These are phyloP conservation scores for Laspeyria flexula DNA, from an alignment of 2,888 invertebrate species.

Conservation along the genomic window DNA sequence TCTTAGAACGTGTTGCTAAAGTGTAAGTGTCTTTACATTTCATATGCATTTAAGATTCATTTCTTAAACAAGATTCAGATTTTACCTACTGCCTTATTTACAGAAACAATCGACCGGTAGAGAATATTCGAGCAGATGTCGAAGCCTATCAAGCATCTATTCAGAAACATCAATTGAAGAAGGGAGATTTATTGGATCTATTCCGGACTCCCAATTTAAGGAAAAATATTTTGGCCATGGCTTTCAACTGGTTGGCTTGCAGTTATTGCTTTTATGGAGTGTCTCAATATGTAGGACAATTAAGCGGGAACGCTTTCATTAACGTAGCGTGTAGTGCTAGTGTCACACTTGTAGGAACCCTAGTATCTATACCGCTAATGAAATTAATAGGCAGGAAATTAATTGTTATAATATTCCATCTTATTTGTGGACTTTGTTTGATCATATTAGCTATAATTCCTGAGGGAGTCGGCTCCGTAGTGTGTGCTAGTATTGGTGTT, in stretches of 20 bases:
- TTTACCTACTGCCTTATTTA: too few relatives aligned
- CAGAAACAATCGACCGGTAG: conserved; percentile 81
- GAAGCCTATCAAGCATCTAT: conserved; percentile 64
- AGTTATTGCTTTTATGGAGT: conserved; percentile 93
- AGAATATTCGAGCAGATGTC: conserved; percentile 72
- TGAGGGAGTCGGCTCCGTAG: conserved; percentile 74
- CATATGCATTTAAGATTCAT: too few relatives aligned
- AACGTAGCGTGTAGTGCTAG: conserved; percentile 92
- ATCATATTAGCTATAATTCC: conserved; percentile 86
- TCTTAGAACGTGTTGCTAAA: conserved; percentile 89
- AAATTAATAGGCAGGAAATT: conserved; percentile 88
- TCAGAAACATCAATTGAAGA: conserved; percentile 64
- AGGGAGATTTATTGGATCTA: conserved; percentile 88
- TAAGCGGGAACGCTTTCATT: conserved; percentile 92
- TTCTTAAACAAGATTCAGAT: too few relatives aligned
- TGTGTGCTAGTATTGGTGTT: conserved; percentile 90
- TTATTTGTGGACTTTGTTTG: conserved; percentile 87
- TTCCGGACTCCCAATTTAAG: conserved; percentile 90
- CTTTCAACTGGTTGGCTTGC: conserved; percentile 92
- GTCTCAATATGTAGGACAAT: conserved; percentile 92
- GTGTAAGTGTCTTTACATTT: conserved; percentile 57
- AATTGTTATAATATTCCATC: conserved; percentile 88
- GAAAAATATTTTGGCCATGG: conserved; percentile 89
- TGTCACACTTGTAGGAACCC: conserved; percentile 86
- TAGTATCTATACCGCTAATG: conserved; percentile 87